Conservation (phyloP, 1,140 invertebrate species). For the Drosophila saltans region DNA sequence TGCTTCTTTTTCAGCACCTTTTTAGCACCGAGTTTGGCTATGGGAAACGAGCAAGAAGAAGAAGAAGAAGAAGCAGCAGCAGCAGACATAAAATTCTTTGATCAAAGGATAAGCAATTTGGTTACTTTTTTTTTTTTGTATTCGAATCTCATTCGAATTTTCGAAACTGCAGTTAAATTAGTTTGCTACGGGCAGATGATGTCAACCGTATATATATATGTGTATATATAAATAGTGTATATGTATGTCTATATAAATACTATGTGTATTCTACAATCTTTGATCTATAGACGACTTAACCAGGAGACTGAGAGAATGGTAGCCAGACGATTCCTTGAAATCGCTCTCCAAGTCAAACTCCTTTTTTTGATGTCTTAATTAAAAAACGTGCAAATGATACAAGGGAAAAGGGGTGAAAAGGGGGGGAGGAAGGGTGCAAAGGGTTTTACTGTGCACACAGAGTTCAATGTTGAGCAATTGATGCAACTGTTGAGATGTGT, state of each 20-base stretch:
- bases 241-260: conserved; percentile 3
- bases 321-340: conserved; percentile 74
- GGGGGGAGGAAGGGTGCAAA: neutral
- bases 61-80: neutral
- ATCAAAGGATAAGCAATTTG: conserved; percentile 64
- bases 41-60: conserved; percentile 52
- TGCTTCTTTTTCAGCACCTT: conserved; percentile 62
- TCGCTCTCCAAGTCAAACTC: conserved; percentile 76
- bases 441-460: conserved; percentile 50
- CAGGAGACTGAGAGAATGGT: conserved; percentile 40
- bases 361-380: conserved; percentile 81
- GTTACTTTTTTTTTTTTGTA: conserved; percentile 22
- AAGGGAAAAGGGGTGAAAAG: conserved; percentile 1
- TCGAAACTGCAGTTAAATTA: conserved; percentile 48
- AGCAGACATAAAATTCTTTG: conserved; percentile 54
- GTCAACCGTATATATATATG: conserved; percentile 21
- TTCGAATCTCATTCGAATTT: conserved; percentile 34
- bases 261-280: conserved; percentile 34
- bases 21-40: conserved; percentile 44
- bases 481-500: conserved; percentile 81
- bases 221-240: neutral
- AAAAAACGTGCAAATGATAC: conserved; percentile 81
- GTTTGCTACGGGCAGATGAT: conserved; percentile 39
- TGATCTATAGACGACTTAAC: conserved; percentile 51
- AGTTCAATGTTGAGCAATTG: conserved; percentile 82